Conservation (phyloP, 2,797 vertebrate genomes). For the Triplophysa yarkandensis region DNA sequence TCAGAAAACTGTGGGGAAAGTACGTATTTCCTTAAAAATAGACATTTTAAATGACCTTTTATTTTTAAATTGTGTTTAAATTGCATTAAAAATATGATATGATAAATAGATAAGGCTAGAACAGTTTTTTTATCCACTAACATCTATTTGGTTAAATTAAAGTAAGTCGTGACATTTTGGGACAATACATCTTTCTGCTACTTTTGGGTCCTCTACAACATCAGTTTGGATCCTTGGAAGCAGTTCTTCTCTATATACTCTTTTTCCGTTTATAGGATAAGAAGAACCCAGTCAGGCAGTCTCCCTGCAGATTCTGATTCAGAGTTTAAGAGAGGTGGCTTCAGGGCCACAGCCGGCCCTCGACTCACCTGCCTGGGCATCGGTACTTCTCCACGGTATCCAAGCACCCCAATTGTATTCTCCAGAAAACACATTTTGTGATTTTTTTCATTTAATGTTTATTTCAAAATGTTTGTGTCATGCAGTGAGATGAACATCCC, state of each 20-base stretch:
- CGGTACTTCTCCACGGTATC: conserved; percentile 57
- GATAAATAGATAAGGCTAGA: no score
- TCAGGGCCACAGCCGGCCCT: conserved; percentile 90
- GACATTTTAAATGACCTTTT: no score
- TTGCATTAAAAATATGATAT: no score
- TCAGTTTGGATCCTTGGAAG: background rate
- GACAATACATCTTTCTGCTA: background rate
- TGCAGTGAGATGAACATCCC: conserved; percentile 85
- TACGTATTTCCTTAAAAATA: conserved; percentile 74
- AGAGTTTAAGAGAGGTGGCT: conserved; percentile 90
- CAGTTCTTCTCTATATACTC: background rate
- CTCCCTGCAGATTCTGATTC: conserved; percentile 84
- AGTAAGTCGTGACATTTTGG: background rate
- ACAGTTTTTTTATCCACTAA: background rate
- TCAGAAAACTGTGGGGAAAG: conserved; percentile 97
- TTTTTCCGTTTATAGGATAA: conserved; percentile 76
- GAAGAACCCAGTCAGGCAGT: conserved; percentile 92
- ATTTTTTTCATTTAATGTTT: background rate
- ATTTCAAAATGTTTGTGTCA: conserved; percentile 1
- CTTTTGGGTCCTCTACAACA: background rate
- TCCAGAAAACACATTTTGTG: background rate
- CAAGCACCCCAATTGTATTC: background rate
- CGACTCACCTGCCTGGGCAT: conserved; percentile 79
- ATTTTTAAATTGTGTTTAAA: no score
- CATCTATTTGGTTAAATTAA: background rate